Evolutionary conservation across 2,888 invertebrate genomes (phyloP).

Genomic region (Thysanoteuthis rhombus): DNA sequence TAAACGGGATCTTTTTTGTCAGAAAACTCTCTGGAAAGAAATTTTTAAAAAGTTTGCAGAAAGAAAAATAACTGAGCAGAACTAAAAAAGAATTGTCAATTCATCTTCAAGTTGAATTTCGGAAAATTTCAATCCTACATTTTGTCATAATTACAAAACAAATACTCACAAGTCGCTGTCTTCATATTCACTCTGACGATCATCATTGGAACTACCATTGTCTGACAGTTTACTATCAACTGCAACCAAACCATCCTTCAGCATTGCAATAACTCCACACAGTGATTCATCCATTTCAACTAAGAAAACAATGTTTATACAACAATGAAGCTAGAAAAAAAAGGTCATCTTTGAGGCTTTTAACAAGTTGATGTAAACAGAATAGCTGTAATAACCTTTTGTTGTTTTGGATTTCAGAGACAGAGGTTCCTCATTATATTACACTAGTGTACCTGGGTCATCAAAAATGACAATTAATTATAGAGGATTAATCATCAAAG

Average conservation of each 20-base stretch:
- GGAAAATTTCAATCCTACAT: no score
- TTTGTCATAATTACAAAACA: background rate
- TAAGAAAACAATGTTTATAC: background rate
- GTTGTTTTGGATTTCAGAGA: no score
- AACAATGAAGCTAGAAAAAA: background rate
- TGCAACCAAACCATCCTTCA: background rate
- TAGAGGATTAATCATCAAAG: no score
- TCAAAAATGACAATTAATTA: no score
- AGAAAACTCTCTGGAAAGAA: constrained; percentile 44
- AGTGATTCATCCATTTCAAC: background rate
- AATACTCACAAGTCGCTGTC: background rate
- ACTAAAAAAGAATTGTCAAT: no score
- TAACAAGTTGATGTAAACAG: no score
- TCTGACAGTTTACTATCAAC: background rate
- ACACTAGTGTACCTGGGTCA: no score
- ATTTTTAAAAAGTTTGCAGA: background rate
- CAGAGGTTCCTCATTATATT: no score
- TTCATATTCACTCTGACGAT: background rate
- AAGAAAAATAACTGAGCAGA: no score
- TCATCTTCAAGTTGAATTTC: no score
- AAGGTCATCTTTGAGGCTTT: background rate
- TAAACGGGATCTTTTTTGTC: constrained; percentile 49
- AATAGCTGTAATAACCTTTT: no score
- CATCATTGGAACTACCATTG: background rate
- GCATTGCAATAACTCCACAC: background rate